Evolutionary conservation across 1,140 invertebrate genomes (phyloP).

Genomic region (Brachionus asplanchnoidis): DNA sequence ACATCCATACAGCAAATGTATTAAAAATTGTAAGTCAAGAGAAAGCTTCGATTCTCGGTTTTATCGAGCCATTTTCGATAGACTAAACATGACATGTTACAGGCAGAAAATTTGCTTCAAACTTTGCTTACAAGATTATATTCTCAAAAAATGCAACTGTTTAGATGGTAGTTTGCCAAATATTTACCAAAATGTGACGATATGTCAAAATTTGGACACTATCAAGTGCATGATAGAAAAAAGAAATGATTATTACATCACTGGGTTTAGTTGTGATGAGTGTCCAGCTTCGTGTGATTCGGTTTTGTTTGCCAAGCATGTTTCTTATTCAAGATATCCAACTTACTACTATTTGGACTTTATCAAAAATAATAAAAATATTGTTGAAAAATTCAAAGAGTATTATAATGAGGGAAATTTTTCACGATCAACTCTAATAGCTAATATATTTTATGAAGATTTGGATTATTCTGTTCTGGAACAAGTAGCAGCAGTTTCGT

Average conservation of each 20-base stretch:
- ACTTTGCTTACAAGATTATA: slow-evolving; percentile 31
- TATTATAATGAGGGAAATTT: slow-evolving; percentile 14
- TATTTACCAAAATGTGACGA: not conserved
- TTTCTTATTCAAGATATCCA: slow-evolving; percentile 29
- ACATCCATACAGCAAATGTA: not conserved
- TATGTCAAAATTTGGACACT: not conserved
- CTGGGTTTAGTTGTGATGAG: not conserved
- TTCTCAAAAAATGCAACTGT: not conserved
- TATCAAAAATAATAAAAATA: not conserved
- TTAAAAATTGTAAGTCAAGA: not conserved
- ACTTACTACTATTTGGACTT: slow-evolving; percentile 12
- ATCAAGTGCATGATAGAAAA: not conserved
- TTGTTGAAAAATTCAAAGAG: slow-evolving; percentile 7
- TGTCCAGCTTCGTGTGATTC: slow-evolving; percentile 5
- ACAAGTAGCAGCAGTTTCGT: slow-evolving; percentile 1
- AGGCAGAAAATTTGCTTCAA: slow-evolving; percentile 18
- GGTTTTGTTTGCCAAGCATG: not conserved
- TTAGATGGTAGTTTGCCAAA: slow-evolving; percentile 30
- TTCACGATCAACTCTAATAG: not conserved
- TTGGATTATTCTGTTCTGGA: not conserved
- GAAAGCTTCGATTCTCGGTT: not conserved
- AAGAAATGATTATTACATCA: not conserved
- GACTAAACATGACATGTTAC: not conserved
- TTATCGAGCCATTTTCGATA: not conserved
- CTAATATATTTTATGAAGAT: slow-evolving; percentile 30